phyloP scores from a whole-genome alignment of 1,140 invertebrate species.

The Pararge aegeria region DNA sequence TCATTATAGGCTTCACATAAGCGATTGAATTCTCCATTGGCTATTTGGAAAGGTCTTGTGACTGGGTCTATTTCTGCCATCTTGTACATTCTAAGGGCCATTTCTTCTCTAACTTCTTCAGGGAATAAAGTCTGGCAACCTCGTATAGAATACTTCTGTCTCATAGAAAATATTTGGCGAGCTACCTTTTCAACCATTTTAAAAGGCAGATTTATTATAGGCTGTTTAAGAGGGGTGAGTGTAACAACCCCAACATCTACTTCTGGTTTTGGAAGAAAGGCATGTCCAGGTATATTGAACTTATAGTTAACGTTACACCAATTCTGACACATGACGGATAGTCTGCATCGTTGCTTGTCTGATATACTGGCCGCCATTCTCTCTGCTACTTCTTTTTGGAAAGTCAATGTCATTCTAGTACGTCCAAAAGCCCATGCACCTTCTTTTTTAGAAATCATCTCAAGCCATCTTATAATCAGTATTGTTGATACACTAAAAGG shows the following conservation, averaged over 20 bases:
- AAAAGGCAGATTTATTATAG: conserved; percentile 90
- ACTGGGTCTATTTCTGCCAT: conserved; percentile 87
- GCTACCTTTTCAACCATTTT: conserved; percentile 94
- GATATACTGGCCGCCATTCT: conserved; percentile 88
- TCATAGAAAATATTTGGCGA: conserved; percentile 91
- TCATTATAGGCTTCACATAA: conserved; percentile 89
- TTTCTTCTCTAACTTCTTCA: conserved; percentile 81
- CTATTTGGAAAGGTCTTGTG: conserved; percentile 85
- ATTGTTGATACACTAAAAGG: conserved; percentile 98
- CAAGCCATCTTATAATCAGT: conserved; percentile 94
- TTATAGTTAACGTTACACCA: conserved; percentile 91
- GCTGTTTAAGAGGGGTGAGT: conserved; percentile 88
- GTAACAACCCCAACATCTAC: conserved; percentile 98
- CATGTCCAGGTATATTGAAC: conserved; percentile 93
- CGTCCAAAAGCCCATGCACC: conserved; percentile 93
- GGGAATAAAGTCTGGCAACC: conserved; percentile 90
- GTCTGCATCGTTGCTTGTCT: conserved; percentile 87
- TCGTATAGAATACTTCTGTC: conserved; percentile 90
- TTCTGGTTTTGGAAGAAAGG: conserved; percentile 96
- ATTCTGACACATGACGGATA: conserved; percentile 97
- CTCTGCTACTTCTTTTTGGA: conserved; percentile 97
- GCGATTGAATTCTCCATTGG: conserved; percentile 88
- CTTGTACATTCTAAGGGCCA: conserved; percentile 85
- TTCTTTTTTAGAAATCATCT: conserved; percentile 86
- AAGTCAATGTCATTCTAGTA: conserved; percentile 94